phyloP scores from a whole-genome alignment of 2,888 invertebrate species.

The Therioaphis trifolii region DNA sequence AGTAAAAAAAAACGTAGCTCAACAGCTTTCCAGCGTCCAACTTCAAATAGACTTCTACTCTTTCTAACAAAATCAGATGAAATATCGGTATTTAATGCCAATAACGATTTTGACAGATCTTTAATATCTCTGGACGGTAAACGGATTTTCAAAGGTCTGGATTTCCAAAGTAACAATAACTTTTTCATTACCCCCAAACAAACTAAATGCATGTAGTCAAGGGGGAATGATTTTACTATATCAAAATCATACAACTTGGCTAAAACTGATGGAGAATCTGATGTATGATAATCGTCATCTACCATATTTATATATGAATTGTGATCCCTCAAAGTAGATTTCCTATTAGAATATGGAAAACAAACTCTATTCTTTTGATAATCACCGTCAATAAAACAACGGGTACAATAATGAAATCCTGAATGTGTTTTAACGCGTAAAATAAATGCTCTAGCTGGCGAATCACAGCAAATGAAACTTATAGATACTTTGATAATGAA shows the following conservation, averaged over 20 bases:
- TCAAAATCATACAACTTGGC: background rate
- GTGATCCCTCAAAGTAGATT: background rate
- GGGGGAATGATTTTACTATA: background rate
- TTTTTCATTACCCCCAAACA: background rate
- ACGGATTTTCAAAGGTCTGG: background rate
- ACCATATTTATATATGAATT: background rate
- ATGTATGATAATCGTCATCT: conserved; percentile 27
- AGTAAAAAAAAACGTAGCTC: conserved; percentile 13
- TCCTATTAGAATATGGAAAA: background rate
- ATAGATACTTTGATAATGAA: background rate
- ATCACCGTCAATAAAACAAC: conserved; percentile 18
- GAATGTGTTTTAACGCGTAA: background rate
- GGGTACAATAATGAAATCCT: conserved; percentile 3
- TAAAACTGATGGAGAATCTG: background rate
- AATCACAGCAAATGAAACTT: background rate
- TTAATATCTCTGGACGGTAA: background rate
- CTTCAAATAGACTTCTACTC: conserved; percentile 19
- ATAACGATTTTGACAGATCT: conserved; percentile 9
- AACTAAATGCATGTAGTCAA: background rate
- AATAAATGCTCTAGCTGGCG: background rate
- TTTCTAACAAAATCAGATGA: conserved; percentile 1
- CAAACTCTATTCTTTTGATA: conserved; percentile 24
- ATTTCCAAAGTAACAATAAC: conserved; percentile 13
- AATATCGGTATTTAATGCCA: conserved; percentile 15
- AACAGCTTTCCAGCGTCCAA: conserved; percentile 23